Percentiles rank a stretch among this genome's conserved stretches.
Evolutionary conservation across 2,797 vertebrate genomes (phyloP).

Genomic region (Pantherophis vulpinus): DNA sequence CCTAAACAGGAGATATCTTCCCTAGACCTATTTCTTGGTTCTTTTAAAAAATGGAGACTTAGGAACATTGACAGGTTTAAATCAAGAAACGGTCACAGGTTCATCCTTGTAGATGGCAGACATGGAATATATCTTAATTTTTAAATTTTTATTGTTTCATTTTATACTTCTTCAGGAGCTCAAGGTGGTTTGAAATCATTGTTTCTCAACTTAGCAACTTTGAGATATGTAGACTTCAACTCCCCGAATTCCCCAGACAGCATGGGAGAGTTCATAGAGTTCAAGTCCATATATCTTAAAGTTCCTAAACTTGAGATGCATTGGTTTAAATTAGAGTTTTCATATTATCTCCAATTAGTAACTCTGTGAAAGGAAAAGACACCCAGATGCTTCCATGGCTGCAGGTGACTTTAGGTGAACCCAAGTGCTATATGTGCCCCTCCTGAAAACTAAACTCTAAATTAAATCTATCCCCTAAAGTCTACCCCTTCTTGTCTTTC

Average conservation of each 20-base stretch:
- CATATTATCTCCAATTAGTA: not conserved
- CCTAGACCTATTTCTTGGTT: not conserved
- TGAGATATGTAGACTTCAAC: not conserved
- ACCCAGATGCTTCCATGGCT: not conserved
- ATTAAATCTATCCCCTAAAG: not conserved
- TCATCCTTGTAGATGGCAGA: not conserved
- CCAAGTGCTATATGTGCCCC: not conserved
- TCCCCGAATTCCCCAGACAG: not conserved
- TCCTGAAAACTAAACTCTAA: not conserved
- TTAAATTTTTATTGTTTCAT: not conserved
- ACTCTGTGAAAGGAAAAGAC: not conserved
- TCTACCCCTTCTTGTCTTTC: not conserved
- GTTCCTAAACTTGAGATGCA: not conserved
- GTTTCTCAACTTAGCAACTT: not conserved
- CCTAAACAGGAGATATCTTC: not conserved
- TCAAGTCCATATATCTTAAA: not conserved
- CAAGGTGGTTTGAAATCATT: not conserved
- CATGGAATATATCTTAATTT: not conserved
- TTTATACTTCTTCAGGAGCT: not conserved
- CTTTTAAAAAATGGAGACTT: not conserved
- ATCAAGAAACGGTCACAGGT: not conserved
- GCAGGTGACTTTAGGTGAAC: not conserved
- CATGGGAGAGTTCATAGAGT: not conserved
- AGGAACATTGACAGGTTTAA: not conserved
- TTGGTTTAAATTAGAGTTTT: not conserved